These are phyloP conservation scores for Eulacestoma nigropectus DNA, from an alignment of 2,113 vertebrate species.

Conservation along the genomic window DNA sequence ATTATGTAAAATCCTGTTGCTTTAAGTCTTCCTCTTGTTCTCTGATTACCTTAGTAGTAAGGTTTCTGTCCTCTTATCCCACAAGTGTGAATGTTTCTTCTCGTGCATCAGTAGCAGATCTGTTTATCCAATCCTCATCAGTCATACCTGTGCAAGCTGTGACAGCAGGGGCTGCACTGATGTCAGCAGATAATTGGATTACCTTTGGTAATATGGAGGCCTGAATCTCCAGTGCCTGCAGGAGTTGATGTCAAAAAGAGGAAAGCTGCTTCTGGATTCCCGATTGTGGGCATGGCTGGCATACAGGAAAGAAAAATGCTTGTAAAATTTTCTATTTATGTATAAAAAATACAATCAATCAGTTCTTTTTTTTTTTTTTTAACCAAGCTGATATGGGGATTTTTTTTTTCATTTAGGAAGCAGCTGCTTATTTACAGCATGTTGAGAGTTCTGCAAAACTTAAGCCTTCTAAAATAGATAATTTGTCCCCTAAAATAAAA, in stretches of 20 bases:
- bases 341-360: not conserved
- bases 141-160: not conserved
- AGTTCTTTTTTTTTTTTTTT: not conserved
- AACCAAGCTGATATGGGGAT: not conserved
- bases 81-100: not conserved
- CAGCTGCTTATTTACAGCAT: not conserved
- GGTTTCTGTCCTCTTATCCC: not conserved
- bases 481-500: not conserved
- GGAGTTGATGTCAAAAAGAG: not conserved
- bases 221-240: not conserved
- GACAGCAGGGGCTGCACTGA: not conserved
- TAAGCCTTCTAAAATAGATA: not conserved
- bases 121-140: not conserved
- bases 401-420: not conserved
- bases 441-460: not conserved
- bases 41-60: not conserved
- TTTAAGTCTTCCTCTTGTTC: not conserved
- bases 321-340: not conserved
- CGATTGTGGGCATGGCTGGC: not conserved
- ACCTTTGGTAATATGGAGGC: not conserved
- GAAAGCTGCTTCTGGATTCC: not conserved
- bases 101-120: not conserved
- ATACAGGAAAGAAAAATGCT: not conserved
- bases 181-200: slow-evolving; percentile 40
- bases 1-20: not conserved